Base-by-base conservation (phyloP, 2,113 vertebrate genomes). In the Motacilla alba region DNA sequence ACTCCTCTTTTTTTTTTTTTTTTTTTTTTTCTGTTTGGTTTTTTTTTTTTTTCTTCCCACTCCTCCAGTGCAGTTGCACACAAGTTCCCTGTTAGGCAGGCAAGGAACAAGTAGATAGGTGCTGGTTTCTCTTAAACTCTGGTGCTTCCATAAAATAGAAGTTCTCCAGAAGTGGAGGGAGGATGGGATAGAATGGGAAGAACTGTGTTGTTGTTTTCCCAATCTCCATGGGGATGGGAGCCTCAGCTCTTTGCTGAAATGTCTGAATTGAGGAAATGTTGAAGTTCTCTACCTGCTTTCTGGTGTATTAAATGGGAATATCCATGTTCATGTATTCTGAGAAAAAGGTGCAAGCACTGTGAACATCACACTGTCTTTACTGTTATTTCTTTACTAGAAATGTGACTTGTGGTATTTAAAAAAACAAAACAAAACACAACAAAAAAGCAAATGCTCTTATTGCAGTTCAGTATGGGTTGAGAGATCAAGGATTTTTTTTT, bases 351-450 rank as follows among this genome's bases (percentile, higher is more conserved):
- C 75, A 56, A 67, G 18, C 2, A 0, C 56, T 81, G 68, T 53
- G 56, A 72, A 30, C 39, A 30, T 77, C 14, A 1, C 0, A 0
- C 37, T 67, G 47, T 37, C 66, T 44, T 83, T 78, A 24, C 20
- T 1, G 3, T 58, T 31, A 8, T 62, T 87, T 63, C 50, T 68
- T 49, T 64, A 43, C 64, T 59, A 76, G 52, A 75, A 91, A 39
- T 46, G 41, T 19, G 46, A 58, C 39, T 41, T 41, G 26, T 30
- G 22, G 20, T 67, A 64, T 14, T 75, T 4, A 30, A 72, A 67
- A 64, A 73, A 73, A 58, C 35, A 73, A 44, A 56, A 52, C 33
- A 46, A 39, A 60, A 60, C 33, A 46, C 33, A 60, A 60, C 30
- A 49, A 53, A 67, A 63, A 66, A 1, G 18, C 14, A 49, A n/a